Evolutionary conservation across 2,797 vertebrate genomes (phyloP), one percentile per base, ranked within the genome.

Genomic region (Eurystomus glaucurus): DNA sequence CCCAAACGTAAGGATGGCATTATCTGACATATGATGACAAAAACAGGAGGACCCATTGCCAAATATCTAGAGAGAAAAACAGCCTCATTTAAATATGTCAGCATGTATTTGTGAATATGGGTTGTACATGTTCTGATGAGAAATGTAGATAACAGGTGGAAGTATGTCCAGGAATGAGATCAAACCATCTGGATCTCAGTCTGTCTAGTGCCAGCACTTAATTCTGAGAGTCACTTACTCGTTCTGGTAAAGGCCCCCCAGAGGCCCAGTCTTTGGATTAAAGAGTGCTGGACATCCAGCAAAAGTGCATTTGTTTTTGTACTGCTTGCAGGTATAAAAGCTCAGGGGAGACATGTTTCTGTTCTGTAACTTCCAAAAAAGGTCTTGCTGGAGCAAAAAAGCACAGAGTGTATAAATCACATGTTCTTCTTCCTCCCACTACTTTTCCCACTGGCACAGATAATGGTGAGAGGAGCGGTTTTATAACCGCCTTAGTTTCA

Each of bases 251-350:
- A 70, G 43, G 10, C 51, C 11, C 35, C n/a, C 25, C n/a, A 39
- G 54, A 72, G 54, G 7, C 14, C 12, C 1, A 1, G 0, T 51
- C 21, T 86, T 66, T 37, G 11, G 17, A 76, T 87, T 85, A 76
- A 60, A 85, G 33, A 78, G 10, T n/a, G 43, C 54, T 72, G 84
- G 89, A 62, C 68, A 69, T 55, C 9, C 29, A 80, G 29, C 31
- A 14, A 70, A 94, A 96, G 31, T 51, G 39, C 7, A 37, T 91
- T 87, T 87, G 26, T 6, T 92, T 96, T 88, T 77, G 17, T 91
- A 64, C 29, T 78, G 60, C 29, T 84, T 86, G 43, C 28, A 91
- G 46, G n/a, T 82, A 72, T 66, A 69, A 87, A 90, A 85, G 15
- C 55, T 79, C 71, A 57, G 41, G 60, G 46, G 55, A 91, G 39